Percentiles rank a stretch among this genome's conserved stretches.
These are phyloP conservation scores for Calliopum simillimum DNA, from an alignment of 2,888 invertebrate species.

Conservation along the genomic window DNA sequence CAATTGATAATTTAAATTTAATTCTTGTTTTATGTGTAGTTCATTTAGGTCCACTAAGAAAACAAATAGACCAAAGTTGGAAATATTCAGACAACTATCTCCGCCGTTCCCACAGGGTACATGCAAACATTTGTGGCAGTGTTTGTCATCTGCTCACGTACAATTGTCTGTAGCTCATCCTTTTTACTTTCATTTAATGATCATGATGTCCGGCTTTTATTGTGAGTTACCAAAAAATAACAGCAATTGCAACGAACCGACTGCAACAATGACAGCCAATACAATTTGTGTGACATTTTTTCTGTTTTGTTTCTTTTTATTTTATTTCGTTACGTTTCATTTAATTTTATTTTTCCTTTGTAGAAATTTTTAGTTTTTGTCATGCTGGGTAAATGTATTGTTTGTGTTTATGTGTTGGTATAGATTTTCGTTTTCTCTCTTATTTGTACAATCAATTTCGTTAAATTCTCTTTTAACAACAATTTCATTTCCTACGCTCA, in stretches of 20 bases:
- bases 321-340: too few species aligned
- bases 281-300: background rate
- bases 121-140: too few species aligned
- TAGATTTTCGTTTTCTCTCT: background rate
- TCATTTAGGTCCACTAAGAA: too few species aligned
- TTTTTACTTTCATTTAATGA: background rate
- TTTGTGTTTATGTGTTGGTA: background rate
- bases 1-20: too few species aligned
- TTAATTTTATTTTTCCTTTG: background rate
- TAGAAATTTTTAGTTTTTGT: background rate
- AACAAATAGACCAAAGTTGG: too few species aligned
- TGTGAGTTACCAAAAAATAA: background rate
- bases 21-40: too few species aligned
- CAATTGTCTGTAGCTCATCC: too few species aligned
- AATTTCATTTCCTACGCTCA: background rate
- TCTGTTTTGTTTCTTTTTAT: too few species aligned
- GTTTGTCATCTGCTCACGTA: too few species aligned
- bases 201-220: constrained; percentile 4
- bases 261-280: constrained; percentile 11
- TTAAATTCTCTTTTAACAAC: constrained; percentile 8
- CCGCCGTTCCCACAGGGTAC: too few species aligned
- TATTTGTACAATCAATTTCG: constrained; percentile 18
- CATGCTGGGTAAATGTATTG: too few species aligned
- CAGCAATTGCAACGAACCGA: constrained; percentile 22
- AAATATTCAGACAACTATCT: too few species aligned